Base-by-base conservation (phyloP, 2,888 invertebrate species). In the Ectemnius continuus region DNA sequence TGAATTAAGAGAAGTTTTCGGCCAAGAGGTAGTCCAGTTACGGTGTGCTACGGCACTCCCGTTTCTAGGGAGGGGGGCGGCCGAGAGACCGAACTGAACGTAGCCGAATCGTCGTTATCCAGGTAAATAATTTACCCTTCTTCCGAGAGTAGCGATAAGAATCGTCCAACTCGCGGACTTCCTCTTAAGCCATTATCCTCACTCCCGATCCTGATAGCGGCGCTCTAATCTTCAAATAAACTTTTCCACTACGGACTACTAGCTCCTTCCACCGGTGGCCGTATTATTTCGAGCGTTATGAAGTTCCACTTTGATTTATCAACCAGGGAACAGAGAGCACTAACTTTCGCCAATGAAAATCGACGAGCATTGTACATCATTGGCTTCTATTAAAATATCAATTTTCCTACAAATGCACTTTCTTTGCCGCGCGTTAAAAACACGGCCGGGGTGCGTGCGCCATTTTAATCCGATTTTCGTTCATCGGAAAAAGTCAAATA, bases 391-490 rank as follows among this genome's bases (percentile, higher is more conserved):
- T 36, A 6, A 0, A 36, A 11, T 11, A 11, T 11, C 36, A 4
- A 8, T 11, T 36, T 8, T 36, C 36, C 1, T 11, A 23, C 23
- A 23, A 23, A 23, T 23, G 23, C 23, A 47, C 5, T 47, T 47
- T 4, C 47, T 14, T n/a, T 47, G 47, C 11, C 47, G 47, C 2
- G 4, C 47, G 47, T n/a, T 47, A 47, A 23, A 23, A 23, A 47
- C 47, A n/a, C 47, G 47, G 2, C 5, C 2, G n/a, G 47, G n/a
- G 47, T 47, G 47, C 52, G 52, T 11, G 14, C 70, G 66, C 69
- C 67, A 79, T 79, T 82, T 83, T 83, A 83, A 83, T 83, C 82
- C 80, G 82, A 83, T 83, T 83, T 52, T 76, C 76, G 70, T 78
- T 83, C 79, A 79, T 81, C 83, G 81, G 76, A 69, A 73, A 79